Percentiles rank a stretch among this genome's conserved stretches.
Conservation (phyloP, 2,797 vertebrate genomes). For the Gallinago solitaria region DNA sequence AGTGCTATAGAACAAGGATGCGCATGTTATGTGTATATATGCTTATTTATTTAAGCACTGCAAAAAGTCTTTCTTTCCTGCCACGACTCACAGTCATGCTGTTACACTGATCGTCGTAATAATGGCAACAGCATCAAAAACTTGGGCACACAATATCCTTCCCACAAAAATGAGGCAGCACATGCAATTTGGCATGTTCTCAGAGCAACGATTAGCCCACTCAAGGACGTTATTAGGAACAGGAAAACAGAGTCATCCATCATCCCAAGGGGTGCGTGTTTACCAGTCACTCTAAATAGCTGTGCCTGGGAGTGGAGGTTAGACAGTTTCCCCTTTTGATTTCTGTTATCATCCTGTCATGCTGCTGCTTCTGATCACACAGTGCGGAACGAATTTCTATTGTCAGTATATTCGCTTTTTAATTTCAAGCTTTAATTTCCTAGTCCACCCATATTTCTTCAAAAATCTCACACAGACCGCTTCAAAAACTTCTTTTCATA, state of each 20-base stretch:
- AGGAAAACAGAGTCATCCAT: not conserved
- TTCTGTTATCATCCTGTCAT: not conserved
- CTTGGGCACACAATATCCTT: not conserved
- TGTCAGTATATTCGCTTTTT: not conserved
- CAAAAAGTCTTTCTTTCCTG: not conserved
- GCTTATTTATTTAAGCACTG: not conserved
- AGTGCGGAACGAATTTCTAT: not conserved
- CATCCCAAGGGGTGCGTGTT: not conserved
- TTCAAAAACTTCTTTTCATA: conserved; percentile 2
- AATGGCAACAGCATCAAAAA: not conserved
- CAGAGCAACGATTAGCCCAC: not conserved
- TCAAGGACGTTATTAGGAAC: not conserved
- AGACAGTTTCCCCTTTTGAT: not conserved
- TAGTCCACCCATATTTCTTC: not conserved
- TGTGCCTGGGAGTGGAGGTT: not conserved
- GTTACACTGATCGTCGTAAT: not conserved
- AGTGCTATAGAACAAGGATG: not conserved
- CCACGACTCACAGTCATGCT: not conserved
- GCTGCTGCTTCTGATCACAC: conserved; percentile 26
- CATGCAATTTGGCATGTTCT: not conserved
- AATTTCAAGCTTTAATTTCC: conserved; percentile 53
- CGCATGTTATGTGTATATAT: not conserved
- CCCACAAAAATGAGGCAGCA: not conserved
- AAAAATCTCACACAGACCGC: not conserved
- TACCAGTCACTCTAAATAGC: not conserved